Evolutionary conservation across 2,113 vertebrate species (phyloP), one percentile per base, ranked within the genome.

Genomic region (Onychorhynchus coronatus): DNA sequence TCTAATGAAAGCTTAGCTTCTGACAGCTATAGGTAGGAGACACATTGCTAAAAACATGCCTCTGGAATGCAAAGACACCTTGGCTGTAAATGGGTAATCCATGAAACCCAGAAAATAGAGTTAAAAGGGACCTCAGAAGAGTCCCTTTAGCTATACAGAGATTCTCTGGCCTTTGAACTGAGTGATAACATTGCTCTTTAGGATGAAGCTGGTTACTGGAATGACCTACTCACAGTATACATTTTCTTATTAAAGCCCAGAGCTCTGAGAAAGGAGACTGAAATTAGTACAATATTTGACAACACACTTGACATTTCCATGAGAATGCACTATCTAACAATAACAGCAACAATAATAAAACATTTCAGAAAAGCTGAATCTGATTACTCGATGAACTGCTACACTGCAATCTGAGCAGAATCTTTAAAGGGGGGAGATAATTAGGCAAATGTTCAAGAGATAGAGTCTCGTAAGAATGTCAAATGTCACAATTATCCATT

Each of bases 271-370:
- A 77, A 85, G 59, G 63, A 80, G 92, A 86, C 74, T 59, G 68
- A 94, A 97, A 94, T 78, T 63, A 68, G 44, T 67, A 94, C 80
- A 89, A 52, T 94, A 82, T 88, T 80, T 95, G 88, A 87, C 73
- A 93, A 95, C 74, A 94, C 21, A 81, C 55, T 75, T 96, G 92
- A 83, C 85, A 93, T 97, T 95, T 95, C 49, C 61, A 83, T 90
- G 62, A 91, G 63, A 85, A 93, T 74, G 61, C 13, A 35, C 47
- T 63, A 39, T 56, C 62, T 53, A 71, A 78, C 41, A 84, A 75
- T 27, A 89, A 58, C 23, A 75, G 35, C 23, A 89, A 55, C 8
- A 85, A 68, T 23, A 91, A 83, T 5, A 63, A 86, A 49, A 56
- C 42, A 14, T 66, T 83, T 93, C 50, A 75, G 80, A 91, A 89